Evolutionary conservation across 2,797 vertebrate genomes (phyloP), one percentile per base, ranked within the genome.

Genomic region (Cirrhinus molitorella): DNA sequence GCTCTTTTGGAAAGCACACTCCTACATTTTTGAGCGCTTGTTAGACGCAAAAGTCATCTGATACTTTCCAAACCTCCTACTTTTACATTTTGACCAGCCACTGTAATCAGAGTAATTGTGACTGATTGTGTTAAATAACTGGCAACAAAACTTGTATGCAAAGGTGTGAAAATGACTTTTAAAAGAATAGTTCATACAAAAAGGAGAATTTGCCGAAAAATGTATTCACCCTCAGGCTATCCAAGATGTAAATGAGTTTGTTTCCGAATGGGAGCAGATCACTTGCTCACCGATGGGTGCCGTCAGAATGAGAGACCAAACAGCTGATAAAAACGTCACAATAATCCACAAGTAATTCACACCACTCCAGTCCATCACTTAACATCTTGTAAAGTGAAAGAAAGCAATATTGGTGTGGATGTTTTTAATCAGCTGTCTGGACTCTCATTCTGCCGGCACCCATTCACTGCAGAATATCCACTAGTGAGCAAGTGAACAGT

Each of bases 1-100:
- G 34, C 43, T 59, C n/a, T 77, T 83, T 80, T 85, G 81, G 80
- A 45, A 83, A 71, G 37, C 9, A 63, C n/a, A 37, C 65, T 53
- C 31, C 25, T 37, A 31, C 21, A 77, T 12, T 25, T 49, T 59
- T 43, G 31, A 77, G 71, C 37, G 23, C 21, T 77, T 67, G 47
- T 55, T 65, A 23, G 5, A 47, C 13, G 19, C n/a, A 59, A 31
- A 13, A 31, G 80, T 28, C 53, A 77, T 68, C 13, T 49, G 63
- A 83, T 77, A 83, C 81, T 77, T 76, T 68, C 13, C 25, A 34
- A 70, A 45, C 31, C 59, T 68, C 61, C 47, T 21, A 19, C 45
- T 76, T 75, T 55, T 5, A 16, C 25, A 47, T 37, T 73, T 59
- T 65, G 80, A 65, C 70, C 59, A 55, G 47, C 45, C 31, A 55